These are phyloP conservation scores for Drosophila santomea DNA, from an alignment of 1,140 invertebrate species.

Conservation along the genomic window DNA sequence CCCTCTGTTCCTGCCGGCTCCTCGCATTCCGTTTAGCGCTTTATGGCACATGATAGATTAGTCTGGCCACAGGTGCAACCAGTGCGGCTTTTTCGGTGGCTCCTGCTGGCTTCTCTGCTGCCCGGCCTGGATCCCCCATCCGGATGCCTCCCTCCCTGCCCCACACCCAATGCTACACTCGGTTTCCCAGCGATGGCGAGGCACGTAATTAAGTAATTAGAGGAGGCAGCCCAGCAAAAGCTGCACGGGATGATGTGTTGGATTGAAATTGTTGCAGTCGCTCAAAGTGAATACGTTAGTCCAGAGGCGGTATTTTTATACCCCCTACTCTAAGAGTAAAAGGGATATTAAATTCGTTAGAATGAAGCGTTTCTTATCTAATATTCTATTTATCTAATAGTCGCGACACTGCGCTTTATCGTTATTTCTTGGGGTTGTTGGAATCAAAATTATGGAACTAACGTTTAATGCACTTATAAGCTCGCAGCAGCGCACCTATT, in stretches of 20 bases:
- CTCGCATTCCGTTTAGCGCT: slow-evolving; percentile 48
- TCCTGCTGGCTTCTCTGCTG: slow-evolving; percentile 33
- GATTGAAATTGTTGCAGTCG: slow-evolving; percentile 6
- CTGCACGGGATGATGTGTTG: slow-evolving; percentile 13
- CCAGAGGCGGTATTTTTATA: background rate
- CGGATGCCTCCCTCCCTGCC: background rate
- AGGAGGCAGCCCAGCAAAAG: slow-evolving; percentile 47
- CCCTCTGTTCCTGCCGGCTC: slow-evolving; percentile 1
- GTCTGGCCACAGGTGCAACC: slow-evolving; percentile 74
- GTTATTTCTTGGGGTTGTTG: too few species aligned
- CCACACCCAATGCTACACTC: slow-evolving; percentile 5
- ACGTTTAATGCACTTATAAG: too few species aligned
- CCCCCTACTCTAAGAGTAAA: background rate
- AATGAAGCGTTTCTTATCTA: too few species aligned
- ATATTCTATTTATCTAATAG: too few species aligned
- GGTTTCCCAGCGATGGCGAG: slow-evolving; percentile 26
- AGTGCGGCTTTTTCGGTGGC: slow-evolving; percentile 53
- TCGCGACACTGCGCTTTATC: too few species aligned
- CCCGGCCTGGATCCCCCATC: slow-evolving; percentile 11
- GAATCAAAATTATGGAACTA: too few species aligned
- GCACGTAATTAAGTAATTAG: slow-evolving; percentile 64
- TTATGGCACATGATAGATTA: slow-evolving; percentile 82
- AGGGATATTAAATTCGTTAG: background rate
- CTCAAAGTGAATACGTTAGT: slow-evolving; percentile 7
- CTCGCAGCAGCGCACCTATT: too few species aligned